Conservation (phyloP, 2,888 invertebrate species). For the Melieria omissa region DNA sequence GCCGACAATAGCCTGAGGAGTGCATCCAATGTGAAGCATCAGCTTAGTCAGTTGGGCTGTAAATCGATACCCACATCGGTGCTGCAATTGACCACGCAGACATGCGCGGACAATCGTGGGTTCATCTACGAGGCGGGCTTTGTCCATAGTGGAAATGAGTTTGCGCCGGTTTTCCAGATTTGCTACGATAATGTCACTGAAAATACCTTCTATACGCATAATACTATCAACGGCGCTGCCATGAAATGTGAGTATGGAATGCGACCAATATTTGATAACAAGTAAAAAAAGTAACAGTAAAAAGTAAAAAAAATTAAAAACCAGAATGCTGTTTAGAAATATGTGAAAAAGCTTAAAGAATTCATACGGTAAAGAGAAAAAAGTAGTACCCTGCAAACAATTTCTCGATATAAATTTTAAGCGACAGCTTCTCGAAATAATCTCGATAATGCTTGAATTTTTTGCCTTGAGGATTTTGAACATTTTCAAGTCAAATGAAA, state of each 20-base stretch:
- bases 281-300: too few relatives aligned
- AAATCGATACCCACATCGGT: constrained; percentile 45
- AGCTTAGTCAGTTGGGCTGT: constrained; percentile 39
- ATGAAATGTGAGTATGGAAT: constrained; percentile 58
- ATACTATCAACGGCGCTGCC: constrained; percentile 61
- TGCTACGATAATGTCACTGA: constrained; percentile 49
- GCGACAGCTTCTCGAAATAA: too few relatives aligned
- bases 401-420: too few relatives aligned
- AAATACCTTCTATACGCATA: constrained; percentile 60
- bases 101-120: constrained; percentile 50
- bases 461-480: too few relatives aligned
- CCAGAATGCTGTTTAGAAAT: too few relatives aligned
- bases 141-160: constrained; percentile 15
- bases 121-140: constrained; percentile 51
- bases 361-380: too few relatives aligned
- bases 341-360: too few relatives aligned
- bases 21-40: constrained; percentile 7
- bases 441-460: too few relatives aligned
- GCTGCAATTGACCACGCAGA: constrained; percentile 49
- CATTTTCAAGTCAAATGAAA: too few relatives aligned
- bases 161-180: constrained; percentile 33
- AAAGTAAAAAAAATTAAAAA: too few relatives aligned
- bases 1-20: constrained; percentile 23
- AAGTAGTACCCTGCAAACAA: too few relatives aligned
- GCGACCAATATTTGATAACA: too few relatives aligned